Conservation (phyloP, 2,888 invertebrate species). For the Odontocerum albicorne region DNA sequence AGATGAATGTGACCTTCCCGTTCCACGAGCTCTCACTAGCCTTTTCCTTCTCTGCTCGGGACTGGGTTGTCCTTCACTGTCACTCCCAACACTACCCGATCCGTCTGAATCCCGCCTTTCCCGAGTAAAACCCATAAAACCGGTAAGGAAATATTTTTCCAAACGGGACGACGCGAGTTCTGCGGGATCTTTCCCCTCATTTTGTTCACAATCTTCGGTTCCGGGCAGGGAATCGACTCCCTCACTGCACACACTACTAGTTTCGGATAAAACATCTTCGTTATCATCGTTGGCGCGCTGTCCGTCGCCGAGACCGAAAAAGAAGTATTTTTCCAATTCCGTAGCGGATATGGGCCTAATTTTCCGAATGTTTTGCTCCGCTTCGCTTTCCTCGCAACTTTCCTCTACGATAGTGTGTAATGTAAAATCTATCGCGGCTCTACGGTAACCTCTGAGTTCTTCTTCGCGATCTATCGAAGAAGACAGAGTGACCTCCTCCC, state of each 20-base stretch:
- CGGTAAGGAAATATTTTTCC: constrained; percentile 87
- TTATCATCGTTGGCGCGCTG: constrained; percentile 55
- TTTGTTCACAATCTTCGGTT: constrained; percentile 56
- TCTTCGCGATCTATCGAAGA: constrained; percentile 74
- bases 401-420: constrained; percentile 93
- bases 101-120: constrained; percentile 80
- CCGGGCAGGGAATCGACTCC: constrained; percentile 73
- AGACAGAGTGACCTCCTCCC: constrained; percentile 63
- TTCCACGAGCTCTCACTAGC: constrained; percentile 78
- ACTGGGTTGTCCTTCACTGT: constrained; percentile 86
- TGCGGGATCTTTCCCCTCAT: constrained; percentile 62
- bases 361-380: constrained; percentile 66
- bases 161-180: constrained; percentile 81
- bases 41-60: constrained; percentile 84
- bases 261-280: constrained; percentile 75
- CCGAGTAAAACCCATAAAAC: constrained; percentile 80
- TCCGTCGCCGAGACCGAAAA: constrained; percentile 81
- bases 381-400: constrained; percentile 91
- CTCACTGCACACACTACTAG: constrained; percentile 84
- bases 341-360: constrained; percentile 74
- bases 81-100: constrained; percentile 86
- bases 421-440: constrained; percentile 84
- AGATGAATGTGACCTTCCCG: constrained; percentile 79
- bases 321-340: constrained; percentile 88
- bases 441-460: constrained; percentile 78